Percentiles rank a stretch among this genome's conserved stretches.
Conservation (phyloP, 1,140 invertebrate genomes). For the Solen grandis region DNA sequence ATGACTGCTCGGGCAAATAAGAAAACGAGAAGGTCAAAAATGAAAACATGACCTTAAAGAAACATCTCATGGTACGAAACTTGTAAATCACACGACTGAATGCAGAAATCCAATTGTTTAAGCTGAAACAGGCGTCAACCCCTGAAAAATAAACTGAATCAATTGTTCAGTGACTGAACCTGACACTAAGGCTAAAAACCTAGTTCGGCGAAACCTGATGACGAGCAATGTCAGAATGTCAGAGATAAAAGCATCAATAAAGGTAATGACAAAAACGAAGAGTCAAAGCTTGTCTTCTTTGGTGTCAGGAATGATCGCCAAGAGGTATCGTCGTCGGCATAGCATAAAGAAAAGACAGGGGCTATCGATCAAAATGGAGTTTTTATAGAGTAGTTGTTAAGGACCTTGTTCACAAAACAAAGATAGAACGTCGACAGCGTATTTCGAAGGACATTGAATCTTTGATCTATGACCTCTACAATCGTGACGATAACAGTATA, state of each 20-base stretch:
- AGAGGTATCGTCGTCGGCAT: not conserved
- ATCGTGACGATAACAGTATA: slow-evolving; percentile 1
- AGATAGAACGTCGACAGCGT: not conserved
- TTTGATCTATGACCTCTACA: not conserved
- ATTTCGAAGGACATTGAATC: not conserved
- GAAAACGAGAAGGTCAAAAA: not conserved
- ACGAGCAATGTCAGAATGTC: too few species aligned
- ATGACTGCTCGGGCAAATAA: not conserved
- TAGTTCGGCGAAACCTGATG: not conserved
- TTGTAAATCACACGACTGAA: not conserved
- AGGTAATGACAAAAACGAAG: not conserved
- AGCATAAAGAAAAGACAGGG: not conserved
- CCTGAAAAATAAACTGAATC: not conserved
- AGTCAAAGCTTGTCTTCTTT: too few species aligned
- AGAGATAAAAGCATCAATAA: not conserved
- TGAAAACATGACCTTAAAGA: slow-evolving; percentile 4
- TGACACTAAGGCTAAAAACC: not conserved
- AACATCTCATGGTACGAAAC: slow-evolving; percentile 16
- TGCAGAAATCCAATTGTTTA: not conserved
- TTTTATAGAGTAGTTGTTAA: too few species aligned
- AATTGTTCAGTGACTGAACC: not conserved
- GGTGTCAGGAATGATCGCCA: not conserved
- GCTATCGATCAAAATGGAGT: too few species aligned
- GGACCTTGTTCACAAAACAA: not conserved
- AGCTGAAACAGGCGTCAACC: not conserved